Evolutionary conservation across 2,888 invertebrate species (phyloP).

Genomic region (Lasioglossum calceatum): DNA sequence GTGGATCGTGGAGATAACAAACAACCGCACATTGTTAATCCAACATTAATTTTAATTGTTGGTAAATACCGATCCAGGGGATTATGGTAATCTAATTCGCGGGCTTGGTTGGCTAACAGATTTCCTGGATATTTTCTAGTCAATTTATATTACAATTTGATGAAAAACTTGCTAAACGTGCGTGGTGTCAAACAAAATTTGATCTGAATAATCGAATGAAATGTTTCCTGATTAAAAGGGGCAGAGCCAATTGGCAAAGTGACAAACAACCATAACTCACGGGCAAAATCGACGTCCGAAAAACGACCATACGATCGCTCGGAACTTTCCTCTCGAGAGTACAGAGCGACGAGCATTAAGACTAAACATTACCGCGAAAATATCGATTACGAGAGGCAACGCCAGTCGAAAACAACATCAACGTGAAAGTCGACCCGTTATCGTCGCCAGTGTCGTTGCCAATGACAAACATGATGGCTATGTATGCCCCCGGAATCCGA

Average conservation of each 20-base stretch:
- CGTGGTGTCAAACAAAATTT: background rate
- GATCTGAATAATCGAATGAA: background rate
- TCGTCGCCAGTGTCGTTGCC: background rate
- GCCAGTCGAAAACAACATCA: slow-evolving; percentile 17
- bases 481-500: background rate
- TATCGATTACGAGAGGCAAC: slow-evolving; percentile 18
- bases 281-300: background rate
- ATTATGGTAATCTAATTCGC: background rate
- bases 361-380: slow-evolving; percentile 1
- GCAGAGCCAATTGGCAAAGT: background rate
- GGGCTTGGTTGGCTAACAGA: background rate
- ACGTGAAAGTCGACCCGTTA: slow-evolving; percentile 5
- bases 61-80: background rate
- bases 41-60: background rate
- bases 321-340: background rate
- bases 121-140: background rate
- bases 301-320: background rate
- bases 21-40: background rate
- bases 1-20: background rate
- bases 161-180: background rate
- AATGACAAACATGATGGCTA: background rate
- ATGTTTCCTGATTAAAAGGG: background rate
- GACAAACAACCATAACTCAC: background rate
- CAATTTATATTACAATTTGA: background rate
- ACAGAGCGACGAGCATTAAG: background rate